Evolutionary conservation across 92 coral and sea anemone species (phyloP).

Genomic region (Porites cylindrica): DNA sequence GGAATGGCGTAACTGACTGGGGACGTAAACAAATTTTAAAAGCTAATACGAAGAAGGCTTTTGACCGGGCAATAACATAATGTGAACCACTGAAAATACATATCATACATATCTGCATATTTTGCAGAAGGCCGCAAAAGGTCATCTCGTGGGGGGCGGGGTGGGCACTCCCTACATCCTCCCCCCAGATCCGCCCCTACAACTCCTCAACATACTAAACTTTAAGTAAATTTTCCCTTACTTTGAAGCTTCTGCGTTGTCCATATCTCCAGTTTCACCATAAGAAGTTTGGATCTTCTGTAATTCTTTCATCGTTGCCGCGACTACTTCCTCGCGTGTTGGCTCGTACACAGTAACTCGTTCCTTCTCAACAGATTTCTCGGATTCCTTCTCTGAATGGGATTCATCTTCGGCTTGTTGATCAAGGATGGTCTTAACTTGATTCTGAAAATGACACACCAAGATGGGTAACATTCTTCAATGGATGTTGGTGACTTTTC

Average conservation of each 20-base stretch:
- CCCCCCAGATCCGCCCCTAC: too few species aligned
- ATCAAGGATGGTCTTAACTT: constrained; percentile 44
- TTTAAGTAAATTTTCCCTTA: not conserved
- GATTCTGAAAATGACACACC: not conserved
- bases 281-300: constrained; percentile 74
- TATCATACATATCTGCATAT: too few species aligned
- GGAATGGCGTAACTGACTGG: too few species aligned
- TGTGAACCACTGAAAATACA: too few species aligned
- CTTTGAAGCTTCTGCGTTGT: constrained; percentile 11
- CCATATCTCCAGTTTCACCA: constrained; percentile 37
- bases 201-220: too few species aligned
- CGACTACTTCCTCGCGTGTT: constrained; percentile 81
- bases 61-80: too few species aligned
- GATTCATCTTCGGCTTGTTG: constrained; percentile 34
- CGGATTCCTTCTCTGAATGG: not conserved
- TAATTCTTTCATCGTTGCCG: constrained; percentile 85
- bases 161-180: too few species aligned
- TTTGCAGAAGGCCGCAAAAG: too few species aligned
- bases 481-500: too few species aligned
- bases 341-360: constrained; percentile 51
- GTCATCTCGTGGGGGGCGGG: too few species aligned
- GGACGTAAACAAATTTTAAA: too few species aligned
- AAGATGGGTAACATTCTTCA: not conserved
- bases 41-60: too few species aligned
- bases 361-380: constrained; percentile 10